Evolutionary conservation across 2,113 vertebrate genomes (phyloP).

Genomic region (Apus apus): DNA sequence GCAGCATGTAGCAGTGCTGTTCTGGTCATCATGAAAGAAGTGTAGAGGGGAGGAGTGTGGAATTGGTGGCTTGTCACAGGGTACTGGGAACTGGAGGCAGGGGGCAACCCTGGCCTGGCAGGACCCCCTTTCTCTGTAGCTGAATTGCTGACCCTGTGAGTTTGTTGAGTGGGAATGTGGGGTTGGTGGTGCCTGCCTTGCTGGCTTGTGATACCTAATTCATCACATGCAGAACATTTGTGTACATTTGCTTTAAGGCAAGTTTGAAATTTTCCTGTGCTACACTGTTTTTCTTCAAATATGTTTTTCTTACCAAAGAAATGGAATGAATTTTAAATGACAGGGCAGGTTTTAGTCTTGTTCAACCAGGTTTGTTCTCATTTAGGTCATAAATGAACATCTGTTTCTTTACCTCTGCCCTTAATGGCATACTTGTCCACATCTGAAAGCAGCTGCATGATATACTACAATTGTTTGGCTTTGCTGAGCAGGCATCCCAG

Average conservation of each 20-base stretch:
- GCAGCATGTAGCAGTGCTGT: background rate
- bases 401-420: constrained; percentile 48
- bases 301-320: background rate
- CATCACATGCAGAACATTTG: background rate
- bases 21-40: background rate
- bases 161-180: background rate
- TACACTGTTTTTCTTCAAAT: background rate
- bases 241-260: background rate
- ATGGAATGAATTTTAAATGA: background rate
- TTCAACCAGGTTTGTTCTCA: constrained; percentile 17
- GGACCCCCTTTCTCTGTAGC: background rate
- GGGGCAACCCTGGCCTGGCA: background rate
- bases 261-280: background rate
- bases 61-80: background rate
- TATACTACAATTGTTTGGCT: background rate
- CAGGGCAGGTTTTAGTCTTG: background rate
- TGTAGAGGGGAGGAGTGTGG: background rate
- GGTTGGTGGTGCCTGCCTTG: background rate
- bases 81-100: background rate
- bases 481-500: constrained; percentile 37
- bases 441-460: constrained; percentile 36
- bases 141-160: background rate
- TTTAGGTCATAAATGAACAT: constrained; percentile 29
- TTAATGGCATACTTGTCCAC: constrained; percentile 25
- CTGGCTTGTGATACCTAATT: background rate